These are phyloP conservation scores for Spinus olivaceus DNA, from an alignment of 2,797 vertebrate species.

Conservation along the genomic window DNA sequence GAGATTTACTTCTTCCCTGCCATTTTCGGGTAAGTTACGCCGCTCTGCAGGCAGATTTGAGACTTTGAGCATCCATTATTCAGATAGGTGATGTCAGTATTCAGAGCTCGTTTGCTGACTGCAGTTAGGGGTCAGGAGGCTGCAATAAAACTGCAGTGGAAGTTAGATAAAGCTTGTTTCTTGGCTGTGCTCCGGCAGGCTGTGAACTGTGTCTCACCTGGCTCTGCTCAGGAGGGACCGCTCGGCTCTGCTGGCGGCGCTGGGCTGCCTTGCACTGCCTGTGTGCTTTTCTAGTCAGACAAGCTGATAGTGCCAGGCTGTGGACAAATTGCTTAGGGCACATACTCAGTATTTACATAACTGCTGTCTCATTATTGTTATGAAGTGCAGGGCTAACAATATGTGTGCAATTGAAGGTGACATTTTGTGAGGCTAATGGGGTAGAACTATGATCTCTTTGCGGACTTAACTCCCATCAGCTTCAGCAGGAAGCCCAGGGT, in stretches of 20 bases:
- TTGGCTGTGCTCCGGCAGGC: not conserved
- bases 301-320: constrained; percentile 52
- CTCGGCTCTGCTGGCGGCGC: not conserved
- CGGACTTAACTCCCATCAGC: not conserved
- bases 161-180: constrained; percentile 14
- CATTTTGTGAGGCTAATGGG: constrained; percentile 59
- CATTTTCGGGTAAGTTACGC: not conserved
- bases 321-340: constrained; percentile 68
- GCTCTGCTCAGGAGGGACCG: not conserved
- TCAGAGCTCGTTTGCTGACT: not conserved
- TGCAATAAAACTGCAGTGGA: not conserved
- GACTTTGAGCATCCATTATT: not conserved
- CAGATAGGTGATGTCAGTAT: not conserved
- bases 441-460: constrained; percentile 49
- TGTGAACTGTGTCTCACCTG: not conserved
- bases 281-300: constrained; percentile 43
- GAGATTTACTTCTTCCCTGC: not conserved
- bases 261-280: not conserved
- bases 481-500: not conserved
- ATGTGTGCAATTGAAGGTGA: constrained; percentile 63
- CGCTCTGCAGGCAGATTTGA: not conserved
- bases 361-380: constrained; percentile 68
- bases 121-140: not conserved
- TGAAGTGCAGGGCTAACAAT: constrained; percentile 51
- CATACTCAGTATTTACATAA: constrained; percentile 66